Percentiles rank a stretch among this genome's conserved stretches.
Evolutionary conservation across 2,797 vertebrate species (phyloP).

Genomic region (Phoebastria nigripes): DNA sequence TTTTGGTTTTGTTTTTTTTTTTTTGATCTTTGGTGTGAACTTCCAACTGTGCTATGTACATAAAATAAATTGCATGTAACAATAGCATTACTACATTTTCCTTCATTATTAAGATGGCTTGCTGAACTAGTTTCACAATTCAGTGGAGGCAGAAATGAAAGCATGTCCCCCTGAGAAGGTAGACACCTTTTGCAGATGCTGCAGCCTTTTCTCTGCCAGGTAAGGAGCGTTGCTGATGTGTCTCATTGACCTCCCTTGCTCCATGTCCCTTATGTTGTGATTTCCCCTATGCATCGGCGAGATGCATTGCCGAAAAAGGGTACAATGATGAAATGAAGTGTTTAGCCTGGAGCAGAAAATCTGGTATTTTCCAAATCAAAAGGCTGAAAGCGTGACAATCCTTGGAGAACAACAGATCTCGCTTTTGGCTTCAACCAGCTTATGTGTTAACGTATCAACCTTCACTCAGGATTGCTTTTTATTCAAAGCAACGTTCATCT

Average conservation of each 20-base stretch:
- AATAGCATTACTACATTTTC: conserved; percentile 27
- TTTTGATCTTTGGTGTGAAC: conserved; percentile 22
- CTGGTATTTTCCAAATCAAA: conserved; percentile 14
- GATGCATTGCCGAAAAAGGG: neutral
- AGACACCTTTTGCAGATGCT: neutral
- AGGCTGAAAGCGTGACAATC: neutral
- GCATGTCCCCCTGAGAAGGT: neutral
- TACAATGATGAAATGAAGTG: neutral
- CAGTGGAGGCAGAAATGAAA: conserved; percentile 39
- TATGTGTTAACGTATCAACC: neutral
- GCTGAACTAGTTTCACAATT: conserved; percentile 43
- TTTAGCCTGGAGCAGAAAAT: neutral
- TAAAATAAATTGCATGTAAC: conserved; percentile 50
- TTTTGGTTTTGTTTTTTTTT: neutral
- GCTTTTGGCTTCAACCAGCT: neutral
- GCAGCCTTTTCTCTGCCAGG: neutral
- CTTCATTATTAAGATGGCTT: conserved; percentile 43
- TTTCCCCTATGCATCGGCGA: neutral
- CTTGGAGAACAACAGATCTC: neutral
- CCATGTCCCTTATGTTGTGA: neutral
- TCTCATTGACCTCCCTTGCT: conserved; percentile 2
- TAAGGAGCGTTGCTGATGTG: neutral
- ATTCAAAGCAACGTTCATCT: neutral
- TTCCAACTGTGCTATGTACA: conserved; percentile 50
- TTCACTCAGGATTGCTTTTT: neutral